Evolutionary conservation across 1,140 invertebrate genomes (phyloP).

Genomic region (Drosophila bifasciata): DNA sequence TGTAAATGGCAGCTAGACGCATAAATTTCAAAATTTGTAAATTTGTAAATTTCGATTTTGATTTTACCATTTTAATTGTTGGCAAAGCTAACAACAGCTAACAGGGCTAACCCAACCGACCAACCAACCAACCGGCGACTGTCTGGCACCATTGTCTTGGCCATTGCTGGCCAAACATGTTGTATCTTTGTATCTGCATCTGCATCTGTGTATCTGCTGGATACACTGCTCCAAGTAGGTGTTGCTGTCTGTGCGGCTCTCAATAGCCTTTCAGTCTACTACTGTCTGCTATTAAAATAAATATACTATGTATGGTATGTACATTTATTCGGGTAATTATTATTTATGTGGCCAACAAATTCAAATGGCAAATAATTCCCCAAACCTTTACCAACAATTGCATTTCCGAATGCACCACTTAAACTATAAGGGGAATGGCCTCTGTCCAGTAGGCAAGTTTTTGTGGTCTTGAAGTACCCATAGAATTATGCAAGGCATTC

Average conservation of each 20-base stretch:
- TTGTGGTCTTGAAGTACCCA: conserved; percentile 48
- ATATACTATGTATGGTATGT: conserved; percentile 6
- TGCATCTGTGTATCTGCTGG: conserved; percentile 59
- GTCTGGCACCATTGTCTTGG: conserved; percentile 56
- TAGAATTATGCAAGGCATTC: conserved; percentile 61
- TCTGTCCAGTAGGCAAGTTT: conserved; percentile 13
- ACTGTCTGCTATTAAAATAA: conserved; percentile 24
- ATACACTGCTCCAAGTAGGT: neutral
- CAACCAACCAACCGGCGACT: conserved; percentile 13
- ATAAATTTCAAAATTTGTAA: conserved; percentile 80
- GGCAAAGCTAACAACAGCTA: conserved; percentile 40
- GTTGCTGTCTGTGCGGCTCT: conserved; percentile 21
- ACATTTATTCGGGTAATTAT: conserved; percentile 66
- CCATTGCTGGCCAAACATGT: conserved; percentile 69
- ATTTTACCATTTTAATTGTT: conserved; percentile 80
- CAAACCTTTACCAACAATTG: conserved; percentile 7
- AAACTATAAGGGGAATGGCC: conserved; percentile 38
- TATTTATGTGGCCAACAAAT: conserved; percentile 59
- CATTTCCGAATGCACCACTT: conserved; percentile 8
- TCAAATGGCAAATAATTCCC: conserved; percentile 18
- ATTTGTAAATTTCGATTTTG: conserved; percentile 80
- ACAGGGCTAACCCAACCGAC: too few relatives aligned
- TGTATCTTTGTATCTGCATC: conserved; percentile 71
- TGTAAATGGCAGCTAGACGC: conserved; percentile 77
- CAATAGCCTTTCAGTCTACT: conserved; percentile 26